These are phyloP conservation scores for Urosaurus nigricauda DNA, from an alignment of 2,797 vertebrate genomes.

Conservation along the genomic window DNA sequence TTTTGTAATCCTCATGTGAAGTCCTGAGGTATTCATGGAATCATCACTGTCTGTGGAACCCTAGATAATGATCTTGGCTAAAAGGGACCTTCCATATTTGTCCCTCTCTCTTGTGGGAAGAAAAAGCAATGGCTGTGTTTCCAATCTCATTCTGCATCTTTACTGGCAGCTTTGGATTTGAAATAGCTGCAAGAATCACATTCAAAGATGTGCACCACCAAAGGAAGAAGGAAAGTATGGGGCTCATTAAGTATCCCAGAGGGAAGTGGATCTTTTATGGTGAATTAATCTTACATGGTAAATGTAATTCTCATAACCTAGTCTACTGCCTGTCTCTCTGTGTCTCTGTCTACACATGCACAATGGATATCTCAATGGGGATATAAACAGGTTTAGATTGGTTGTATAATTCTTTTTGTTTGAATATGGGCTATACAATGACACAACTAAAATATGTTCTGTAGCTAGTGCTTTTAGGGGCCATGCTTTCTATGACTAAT, in stretches of 20 bases:
- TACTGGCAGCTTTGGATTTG: background rate
- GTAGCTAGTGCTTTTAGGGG: background rate
- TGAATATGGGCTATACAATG: background rate
- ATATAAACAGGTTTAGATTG: too few relatives aligned
- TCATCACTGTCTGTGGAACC: background rate
- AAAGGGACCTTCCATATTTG: background rate
- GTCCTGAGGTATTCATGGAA: too few relatives aligned
- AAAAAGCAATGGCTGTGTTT: background rate
- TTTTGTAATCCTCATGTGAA: background rate
- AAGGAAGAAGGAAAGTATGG: background rate
- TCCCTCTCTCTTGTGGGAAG: background rate
- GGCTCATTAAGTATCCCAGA: background rate
- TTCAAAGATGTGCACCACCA: too few relatives aligned
- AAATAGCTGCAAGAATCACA: background rate
- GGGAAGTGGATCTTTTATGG: background rate
- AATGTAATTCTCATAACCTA: background rate
- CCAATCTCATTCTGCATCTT: background rate
- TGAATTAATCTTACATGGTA: too few relatives aligned
- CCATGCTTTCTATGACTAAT: background rate
- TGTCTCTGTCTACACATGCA: too few relatives aligned
- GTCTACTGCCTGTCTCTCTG: too few relatives aligned
- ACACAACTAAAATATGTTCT: background rate
- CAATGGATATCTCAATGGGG: too few relatives aligned
- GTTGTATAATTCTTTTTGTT: background rate
- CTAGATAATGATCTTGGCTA: background rate